A percentile compares a stretch with the other conserved stretches of the same genome.
Evolutionary conservation across 2,888 invertebrate species (phyloP).

Genomic region (Pandemis cinnamomeana): DNA sequence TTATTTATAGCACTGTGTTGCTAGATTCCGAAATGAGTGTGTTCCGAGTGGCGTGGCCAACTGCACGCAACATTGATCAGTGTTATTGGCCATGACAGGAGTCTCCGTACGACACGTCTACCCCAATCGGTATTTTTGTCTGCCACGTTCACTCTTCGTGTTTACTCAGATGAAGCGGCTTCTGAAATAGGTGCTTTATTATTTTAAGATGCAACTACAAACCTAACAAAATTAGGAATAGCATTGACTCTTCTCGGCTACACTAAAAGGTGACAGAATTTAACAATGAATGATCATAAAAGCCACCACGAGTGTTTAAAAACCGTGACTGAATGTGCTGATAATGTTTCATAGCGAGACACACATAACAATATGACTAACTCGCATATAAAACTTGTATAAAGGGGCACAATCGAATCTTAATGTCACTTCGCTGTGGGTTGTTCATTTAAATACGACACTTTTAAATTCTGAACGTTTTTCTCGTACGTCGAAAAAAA

Average conservation of each 20-base stretch:
- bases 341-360: constrained; percentile 36
- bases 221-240: constrained; percentile 70
- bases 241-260: constrained; percentile 54
- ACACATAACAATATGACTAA: constrained; percentile 27
- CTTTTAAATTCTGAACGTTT: constrained; percentile 71
- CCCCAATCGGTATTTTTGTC: constrained; percentile 76
- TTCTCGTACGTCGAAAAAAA: constrained; percentile 66
- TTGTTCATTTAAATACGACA: constrained; percentile 69
- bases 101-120: constrained; percentile 58
- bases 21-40: constrained; percentile 71
- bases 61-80: constrained; percentile 79
- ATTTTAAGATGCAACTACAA: constrained; percentile 43
- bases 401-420: constrained; percentile 43
- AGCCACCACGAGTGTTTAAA: constrained; percentile 22
- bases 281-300: constrained; percentile 22
- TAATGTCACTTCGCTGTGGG: constrained; percentile 66
- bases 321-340: constrained; percentile 22
- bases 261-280: constrained; percentile 40
- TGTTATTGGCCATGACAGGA: constrained; percentile 80
- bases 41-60: constrained; percentile 73
- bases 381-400: constrained; percentile 22
- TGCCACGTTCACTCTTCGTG: constrained; percentile 59
- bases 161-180: constrained; percentile 78
- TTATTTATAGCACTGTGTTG: constrained; percentile 54
- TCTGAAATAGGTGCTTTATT: constrained; percentile 32